Evolutionary conservation across 2,888 invertebrate genomes (phyloP), one percentile per base, ranked within the genome.

Genomic region (Spilosoma lubricipeda): DNA sequence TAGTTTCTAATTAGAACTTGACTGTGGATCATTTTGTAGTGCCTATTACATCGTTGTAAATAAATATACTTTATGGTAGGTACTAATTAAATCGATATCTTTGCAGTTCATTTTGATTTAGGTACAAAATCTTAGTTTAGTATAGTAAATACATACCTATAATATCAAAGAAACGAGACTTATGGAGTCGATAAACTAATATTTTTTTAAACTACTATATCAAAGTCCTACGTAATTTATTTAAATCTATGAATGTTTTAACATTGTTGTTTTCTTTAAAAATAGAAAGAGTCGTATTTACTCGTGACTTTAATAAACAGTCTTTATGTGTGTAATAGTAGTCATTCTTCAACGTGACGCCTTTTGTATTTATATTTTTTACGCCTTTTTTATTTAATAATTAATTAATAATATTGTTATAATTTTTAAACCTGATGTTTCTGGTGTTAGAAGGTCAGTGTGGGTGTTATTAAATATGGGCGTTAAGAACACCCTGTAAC

Each of bases 401-500:
- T 68, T 64, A 66, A 68, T 65, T 27, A 74, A 67, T 78, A 70
- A 74, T 70, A 33, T 18, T 70, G 11, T 20, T 18, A 27, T 42
- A 9, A 42, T 36, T 70, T 70, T 39, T 70, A n/a, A 52, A 70
- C 18, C 18, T 70, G 20, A 30, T 27, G 20, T 75, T 65, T 63
- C 48, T 72, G 42, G 65, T 69, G 67, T 76, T 72, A 42, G n/a
- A 73, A 75, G 48, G 33, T 67, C 52, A 68, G 30, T 48, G 74
- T 70, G 70, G 70, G 73, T 78, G 78, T 73, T 78, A 77, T 76
- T 77, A 84, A 77, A 78, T 70, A 67, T 64, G 76, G 69, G 65
- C 79, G 74, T 74, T 72, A 74, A 79, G 64, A 65, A 88, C 94
- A 93, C 67, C 91, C 95, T 94, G 91, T 95, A 91, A 74, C 75